Percentiles rank a stretch among this genome's conserved stretches.
Conservation (phyloP, 2,797 vertebrate genomes). For the Masticophis lateralis region DNA sequence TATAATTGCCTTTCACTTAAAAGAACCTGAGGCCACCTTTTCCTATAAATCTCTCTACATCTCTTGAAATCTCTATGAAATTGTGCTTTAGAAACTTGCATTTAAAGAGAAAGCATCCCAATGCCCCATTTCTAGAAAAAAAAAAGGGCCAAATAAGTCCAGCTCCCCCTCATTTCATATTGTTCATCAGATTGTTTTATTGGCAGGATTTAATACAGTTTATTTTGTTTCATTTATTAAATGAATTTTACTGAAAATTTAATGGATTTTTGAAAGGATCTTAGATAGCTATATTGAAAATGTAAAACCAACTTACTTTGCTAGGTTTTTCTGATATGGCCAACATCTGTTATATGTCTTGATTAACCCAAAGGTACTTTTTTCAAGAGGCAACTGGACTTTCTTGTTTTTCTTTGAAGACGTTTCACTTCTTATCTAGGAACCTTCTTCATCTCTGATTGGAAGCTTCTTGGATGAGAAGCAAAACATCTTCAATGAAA, state of each 20-base stretch:
- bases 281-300: not conserved
- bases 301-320: not conserved
- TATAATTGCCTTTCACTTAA: conserved; percentile 1
- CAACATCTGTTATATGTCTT: not conserved
- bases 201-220: not conserved
- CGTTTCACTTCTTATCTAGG: too few species aligned
- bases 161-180: not conserved
- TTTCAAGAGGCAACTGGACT: too few species aligned
- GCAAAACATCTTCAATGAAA: too few species aligned
- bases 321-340: not conserved
- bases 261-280: not conserved
- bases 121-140: not conserved
- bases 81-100: not conserved
- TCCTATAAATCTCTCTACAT: not conserved
- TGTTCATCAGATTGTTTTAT: not conserved
- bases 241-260: not conserved
- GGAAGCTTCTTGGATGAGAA: too few species aligned
- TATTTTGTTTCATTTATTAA: not conserved
- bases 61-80: not conserved
- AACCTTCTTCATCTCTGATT: too few species aligned
- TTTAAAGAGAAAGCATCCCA: not conserved
- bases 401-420: too few species aligned
- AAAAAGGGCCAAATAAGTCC: not conserved
- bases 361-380: not conserved
- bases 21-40: conserved; percentile 7